Evolutionary conservation across 2,113 vertebrate genomes (phyloP).

Genomic region (Nothocercus julius): DNA sequence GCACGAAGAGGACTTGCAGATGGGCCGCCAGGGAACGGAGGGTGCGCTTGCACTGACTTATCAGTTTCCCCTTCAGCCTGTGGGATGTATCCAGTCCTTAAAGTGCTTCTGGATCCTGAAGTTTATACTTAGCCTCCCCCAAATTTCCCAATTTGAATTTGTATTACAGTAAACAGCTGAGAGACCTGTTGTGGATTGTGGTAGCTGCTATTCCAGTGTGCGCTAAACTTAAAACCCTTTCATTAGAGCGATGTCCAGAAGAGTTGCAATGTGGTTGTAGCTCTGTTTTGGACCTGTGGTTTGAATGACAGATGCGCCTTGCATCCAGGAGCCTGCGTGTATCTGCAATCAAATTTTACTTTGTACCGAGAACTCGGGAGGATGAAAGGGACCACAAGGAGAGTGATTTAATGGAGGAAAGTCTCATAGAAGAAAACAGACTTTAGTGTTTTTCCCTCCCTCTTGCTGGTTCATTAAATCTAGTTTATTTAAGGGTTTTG

Average conservation of each 20-base stretch:
- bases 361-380: not conserved
- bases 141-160: not conserved
- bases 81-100: not conserved
- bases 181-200: not conserved
- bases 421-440: slow-evolving; percentile 14
- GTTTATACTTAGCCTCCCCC: not conserved
- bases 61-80: accelerated
- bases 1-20: not conserved
- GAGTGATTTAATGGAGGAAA: slow-evolving; percentile 9
- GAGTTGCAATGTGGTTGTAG: not conserved
- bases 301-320: not conserved
- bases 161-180: not conserved
- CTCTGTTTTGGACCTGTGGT: not conserved
- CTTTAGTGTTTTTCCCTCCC: not conserved
- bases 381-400: not conserved
- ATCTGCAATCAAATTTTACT: not conserved
- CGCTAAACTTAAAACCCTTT: not conserved
- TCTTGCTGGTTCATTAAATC: slow-evolving; percentile 38
- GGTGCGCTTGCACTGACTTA: not conserved
- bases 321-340: not conserved
- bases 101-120: not conserved
- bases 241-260: not conserved
- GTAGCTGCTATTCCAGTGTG: not conserved
- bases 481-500: slow-evolving; percentile 46
- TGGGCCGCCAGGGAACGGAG: accelerated